Percentiles rank a stretch among this genome's conserved stretches.
These are phyloP conservation scores for Idaea dimidiata DNA, from an alignment of 2,888 invertebrate genomes.

Conservation along the genomic window DNA sequence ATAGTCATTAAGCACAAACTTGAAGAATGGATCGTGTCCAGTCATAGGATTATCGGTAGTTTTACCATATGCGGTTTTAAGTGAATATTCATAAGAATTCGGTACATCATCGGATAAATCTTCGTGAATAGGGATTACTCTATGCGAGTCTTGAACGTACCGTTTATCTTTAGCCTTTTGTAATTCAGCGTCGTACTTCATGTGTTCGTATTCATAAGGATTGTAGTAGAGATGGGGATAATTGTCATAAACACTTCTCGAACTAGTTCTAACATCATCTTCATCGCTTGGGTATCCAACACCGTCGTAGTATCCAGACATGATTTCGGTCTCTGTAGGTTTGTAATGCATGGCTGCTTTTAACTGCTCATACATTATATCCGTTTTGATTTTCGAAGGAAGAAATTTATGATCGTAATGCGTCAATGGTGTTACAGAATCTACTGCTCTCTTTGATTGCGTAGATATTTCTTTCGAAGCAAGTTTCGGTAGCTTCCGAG, in stretches of 20 bases:
- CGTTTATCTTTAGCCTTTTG: constrained; percentile 64
- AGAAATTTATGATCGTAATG: constrained; percentile 19
- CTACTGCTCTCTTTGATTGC: not conserved
- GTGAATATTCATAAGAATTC: constrained; percentile 21
- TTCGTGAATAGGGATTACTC: constrained; percentile 63
- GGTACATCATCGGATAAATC: constrained; percentile 45
- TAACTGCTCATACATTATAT: constrained; percentile 42
- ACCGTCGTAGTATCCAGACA: constrained; percentile 26
- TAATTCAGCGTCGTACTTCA: constrained; percentile 40
- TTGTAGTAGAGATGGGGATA: constrained; percentile 59
- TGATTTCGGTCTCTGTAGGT: constrained; percentile 35
- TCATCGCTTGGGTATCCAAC: constrained; percentile 51
- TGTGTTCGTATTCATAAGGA: constrained; percentile 55
- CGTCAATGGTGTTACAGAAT: not conserved
- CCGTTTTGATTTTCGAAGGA: constrained; percentile 38
- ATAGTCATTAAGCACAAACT: constrained; percentile 61
- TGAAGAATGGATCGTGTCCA: constrained; percentile 60
- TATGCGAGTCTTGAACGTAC: constrained; percentile 34
- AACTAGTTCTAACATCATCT: constrained; percentile 57
- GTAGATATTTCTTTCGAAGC: not conserved
- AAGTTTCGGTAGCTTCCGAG: not conserved
- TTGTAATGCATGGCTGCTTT: constrained; percentile 46
- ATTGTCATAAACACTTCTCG: constrained; percentile 44
- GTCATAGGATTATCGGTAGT: constrained; percentile 52
- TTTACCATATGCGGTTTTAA: constrained; percentile 24